phyloP scores from a whole-genome alignment of 2,888 invertebrate species.

The Alloplasta piceator region DNA sequence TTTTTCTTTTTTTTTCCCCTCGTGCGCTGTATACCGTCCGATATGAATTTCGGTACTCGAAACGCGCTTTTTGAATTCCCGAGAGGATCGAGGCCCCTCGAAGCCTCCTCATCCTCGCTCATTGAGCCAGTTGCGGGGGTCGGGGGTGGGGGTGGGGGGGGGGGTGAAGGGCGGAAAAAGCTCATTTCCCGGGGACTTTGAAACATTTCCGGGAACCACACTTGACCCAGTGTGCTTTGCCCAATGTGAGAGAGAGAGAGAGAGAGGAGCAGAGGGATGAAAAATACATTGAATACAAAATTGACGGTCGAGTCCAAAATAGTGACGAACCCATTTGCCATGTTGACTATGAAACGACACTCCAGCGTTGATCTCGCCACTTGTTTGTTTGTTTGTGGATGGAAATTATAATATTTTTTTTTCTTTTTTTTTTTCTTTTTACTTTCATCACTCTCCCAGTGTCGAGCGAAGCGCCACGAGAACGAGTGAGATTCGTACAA shows the following conservation, averaged over 20 bases:
- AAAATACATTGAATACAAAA: slow-evolving; percentile 19
- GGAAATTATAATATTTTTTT: not conserved
- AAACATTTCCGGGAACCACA: slow-evolving; percentile 55
- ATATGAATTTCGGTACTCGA: slow-evolving; percentile 42
- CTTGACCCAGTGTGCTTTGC: slow-evolving; percentile 56
- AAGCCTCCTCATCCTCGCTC: slow-evolving; percentile 12
- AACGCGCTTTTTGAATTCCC: slow-evolving; percentile 30
- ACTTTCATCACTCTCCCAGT: slow-evolving; percentile 12
- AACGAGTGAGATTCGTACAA: slow-evolving; percentile 36
- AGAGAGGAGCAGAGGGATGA: not conserved
- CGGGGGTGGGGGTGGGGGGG: not conserved
- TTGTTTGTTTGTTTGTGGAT: too few species aligned
- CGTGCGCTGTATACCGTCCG: not conserved
- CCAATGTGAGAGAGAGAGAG: slow-evolving; percentile 11
- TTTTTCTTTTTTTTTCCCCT: not conserved
- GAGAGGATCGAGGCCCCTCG: slow-evolving; percentile 19
- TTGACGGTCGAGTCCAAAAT: not conserved
- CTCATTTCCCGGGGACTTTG: slow-evolving; percentile 43
- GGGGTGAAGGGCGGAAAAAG: slow-evolving; percentile 7
- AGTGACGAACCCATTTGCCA: slow-evolving; percentile 33
- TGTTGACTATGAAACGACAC: too few species aligned
- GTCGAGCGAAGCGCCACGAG: slow-evolving; percentile 29
- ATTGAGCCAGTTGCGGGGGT: not conserved
- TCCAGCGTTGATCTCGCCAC: too few species aligned
- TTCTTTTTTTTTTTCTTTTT: not conserved